phyloP scores from a whole-genome alignment of 2,113 vertebrate species.

The Maccullochella peelii region DNA sequence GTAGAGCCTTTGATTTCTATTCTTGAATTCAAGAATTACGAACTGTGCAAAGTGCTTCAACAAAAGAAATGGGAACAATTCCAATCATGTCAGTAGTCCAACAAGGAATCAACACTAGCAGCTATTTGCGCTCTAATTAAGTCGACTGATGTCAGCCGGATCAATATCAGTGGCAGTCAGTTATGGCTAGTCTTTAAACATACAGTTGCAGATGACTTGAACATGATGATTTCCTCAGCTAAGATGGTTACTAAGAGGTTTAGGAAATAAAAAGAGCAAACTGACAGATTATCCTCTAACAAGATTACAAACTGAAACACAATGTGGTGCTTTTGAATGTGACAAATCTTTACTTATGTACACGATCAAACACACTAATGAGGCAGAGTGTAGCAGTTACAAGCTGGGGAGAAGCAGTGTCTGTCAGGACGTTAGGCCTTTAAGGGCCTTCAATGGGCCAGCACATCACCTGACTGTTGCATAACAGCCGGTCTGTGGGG shows the following conservation, averaged over 20 bases:
- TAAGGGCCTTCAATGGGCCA: slow-evolving; percentile 52
- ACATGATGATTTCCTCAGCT: background rate
- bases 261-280: background rate
- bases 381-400: background rate
- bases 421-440: slow-evolving; percentile 49
- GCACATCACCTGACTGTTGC: slow-evolving; percentile 78
- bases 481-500: slow-evolving; percentile 69
- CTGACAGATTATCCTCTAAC: background rate
- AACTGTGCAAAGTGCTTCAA: no score
- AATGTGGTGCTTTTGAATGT: background rate
- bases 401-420: background rate
- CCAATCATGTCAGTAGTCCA: background rate
- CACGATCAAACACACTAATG: background rate
- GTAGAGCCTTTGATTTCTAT: background rate
- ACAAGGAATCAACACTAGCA: background rate
- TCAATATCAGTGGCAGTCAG: background rate
- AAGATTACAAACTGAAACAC: background rate
- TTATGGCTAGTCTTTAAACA: background rate
- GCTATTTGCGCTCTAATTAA: background rate
- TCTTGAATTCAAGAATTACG: background rate
- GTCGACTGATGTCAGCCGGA: background rate
- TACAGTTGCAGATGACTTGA: background rate
- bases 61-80: no score
- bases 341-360: background rate
- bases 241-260: background rate